These are phyloP conservation scores for Dasyornis broadbenti DNA, from an alignment of 2,113 vertebrate species.

Conservation along the genomic window DNA sequence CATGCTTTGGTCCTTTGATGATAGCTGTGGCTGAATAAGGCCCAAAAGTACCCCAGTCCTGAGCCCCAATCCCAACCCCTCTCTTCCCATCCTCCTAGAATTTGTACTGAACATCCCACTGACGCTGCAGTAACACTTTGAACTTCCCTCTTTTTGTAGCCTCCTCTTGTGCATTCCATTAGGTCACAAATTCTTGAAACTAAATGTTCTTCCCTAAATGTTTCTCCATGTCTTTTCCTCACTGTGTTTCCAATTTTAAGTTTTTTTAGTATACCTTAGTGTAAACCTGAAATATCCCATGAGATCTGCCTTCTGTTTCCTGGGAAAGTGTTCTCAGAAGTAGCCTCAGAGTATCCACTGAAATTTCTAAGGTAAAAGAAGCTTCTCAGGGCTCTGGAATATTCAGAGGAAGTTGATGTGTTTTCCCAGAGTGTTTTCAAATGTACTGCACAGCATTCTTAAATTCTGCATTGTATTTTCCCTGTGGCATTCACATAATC, in stretches of 20 bases:
- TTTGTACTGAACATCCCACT: accelerated
- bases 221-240: not conserved
- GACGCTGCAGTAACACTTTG: not conserved
- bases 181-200: not conserved
- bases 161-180: not conserved
- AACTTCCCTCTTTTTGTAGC: not conserved
- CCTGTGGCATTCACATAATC: not conserved
- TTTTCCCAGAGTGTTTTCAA: not conserved
- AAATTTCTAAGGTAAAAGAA: not conserved
- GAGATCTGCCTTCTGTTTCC: not conserved
- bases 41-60: not conserved
- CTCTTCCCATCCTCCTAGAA: not conserved
- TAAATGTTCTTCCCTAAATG: not conserved
- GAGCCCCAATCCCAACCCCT: accelerated
- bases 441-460: not conserved
- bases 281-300: not conserved
- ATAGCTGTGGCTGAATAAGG: not conserved
- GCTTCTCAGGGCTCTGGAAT: not conserved
- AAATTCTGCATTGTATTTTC: not conserved
- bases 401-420: not conserved
- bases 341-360: not conserved
- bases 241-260: not conserved
- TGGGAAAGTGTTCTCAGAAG: not conserved
- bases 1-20: not conserved
- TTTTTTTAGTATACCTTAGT: not conserved